These are phyloP conservation scores for Perithous albicinctus DNA, from an alignment of 2,888 invertebrate species.

Conservation along the genomic window DNA sequence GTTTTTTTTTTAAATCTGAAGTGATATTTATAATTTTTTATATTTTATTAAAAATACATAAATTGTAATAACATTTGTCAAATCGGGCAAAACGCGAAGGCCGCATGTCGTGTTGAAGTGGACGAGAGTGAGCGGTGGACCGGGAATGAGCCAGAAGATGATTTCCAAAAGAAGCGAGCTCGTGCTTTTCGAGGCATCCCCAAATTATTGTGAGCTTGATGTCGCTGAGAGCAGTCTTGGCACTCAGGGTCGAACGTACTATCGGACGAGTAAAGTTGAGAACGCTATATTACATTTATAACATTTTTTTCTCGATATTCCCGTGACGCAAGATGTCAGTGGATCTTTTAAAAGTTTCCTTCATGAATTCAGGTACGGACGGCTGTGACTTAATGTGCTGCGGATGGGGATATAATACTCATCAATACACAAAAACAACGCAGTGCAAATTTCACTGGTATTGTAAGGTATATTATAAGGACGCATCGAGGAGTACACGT, in stretches of 20 bases:
- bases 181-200: slow-evolving; percentile 93
- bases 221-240: slow-evolving; percentile 91
- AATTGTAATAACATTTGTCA: too few species aligned
- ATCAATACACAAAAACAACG: slow-evolving; percentile 90
- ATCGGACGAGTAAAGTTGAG: slow-evolving; percentile 90
- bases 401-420: slow-evolving; percentile 93
- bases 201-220: slow-evolving; percentile 95
- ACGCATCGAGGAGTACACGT: slow-evolving; percentile 90
- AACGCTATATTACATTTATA: neutral
- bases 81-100: slow-evolving; percentile 76
- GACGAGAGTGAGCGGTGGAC: slow-evolving; percentile 79
- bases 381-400: slow-evolving; percentile 93
- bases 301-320: neutral
- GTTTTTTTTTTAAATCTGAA: too few species aligned
- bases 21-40: too few species aligned
- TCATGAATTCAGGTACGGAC: slow-evolving; percentile 85
- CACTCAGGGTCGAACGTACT: slow-evolving; percentile 92
- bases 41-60: too few species aligned
- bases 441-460: slow-evolving; percentile 96
- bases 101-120: slow-evolving; percentile 89
- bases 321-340: neutral
- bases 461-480: slow-evolving; percentile 94
- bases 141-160: slow-evolving; percentile 85
- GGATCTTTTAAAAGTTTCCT: slow-evolving; percentile 42
- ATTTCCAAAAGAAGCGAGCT: slow-evolving; percentile 92